Conservation (phyloP, 2,797 vertebrate genomes). For the Bufotes viridis region DNA sequence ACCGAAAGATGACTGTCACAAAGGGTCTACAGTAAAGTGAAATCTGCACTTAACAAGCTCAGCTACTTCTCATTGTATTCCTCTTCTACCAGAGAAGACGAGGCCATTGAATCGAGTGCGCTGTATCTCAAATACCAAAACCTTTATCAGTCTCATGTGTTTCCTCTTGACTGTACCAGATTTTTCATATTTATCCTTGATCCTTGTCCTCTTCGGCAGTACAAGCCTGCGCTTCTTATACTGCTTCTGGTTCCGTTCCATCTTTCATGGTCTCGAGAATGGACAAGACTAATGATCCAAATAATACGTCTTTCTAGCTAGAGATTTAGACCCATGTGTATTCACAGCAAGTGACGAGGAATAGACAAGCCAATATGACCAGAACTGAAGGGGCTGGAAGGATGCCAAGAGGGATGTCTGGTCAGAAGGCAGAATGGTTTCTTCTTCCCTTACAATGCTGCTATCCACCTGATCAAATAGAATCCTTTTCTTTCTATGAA, state of each 20-base stretch:
- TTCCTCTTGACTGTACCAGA: background rate
- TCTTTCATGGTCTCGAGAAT: background rate
- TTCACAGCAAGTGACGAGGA: background rate
- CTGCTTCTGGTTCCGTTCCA: background rate
- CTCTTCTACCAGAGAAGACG: background rate
- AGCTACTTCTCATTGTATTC: background rate
- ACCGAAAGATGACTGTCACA: background rate
- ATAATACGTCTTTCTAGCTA: background rate
- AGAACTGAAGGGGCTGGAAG: background rate
- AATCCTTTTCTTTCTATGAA: constrained; percentile 95
- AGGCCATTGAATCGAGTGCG: background rate
- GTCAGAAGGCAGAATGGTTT: constrained; percentile 21
- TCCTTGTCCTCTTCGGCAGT: constrained; percentile 6
- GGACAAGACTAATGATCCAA: background rate
- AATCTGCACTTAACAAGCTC: constrained; percentile 65
- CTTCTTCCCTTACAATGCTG: constrained; percentile 81
- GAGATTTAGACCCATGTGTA: background rate
- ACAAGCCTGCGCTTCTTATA: background rate
- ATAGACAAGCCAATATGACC: background rate
- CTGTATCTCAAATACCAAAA: background rate
- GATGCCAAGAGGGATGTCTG: background rate
- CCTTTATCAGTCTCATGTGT: background rate
- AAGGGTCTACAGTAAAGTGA: constrained; percentile 35
- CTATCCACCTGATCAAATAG: constrained; percentile 75
- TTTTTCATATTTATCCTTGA: background rate